phyloP scores from a whole-genome alignment of 2,888 invertebrate genomes.

The Leptura quadrifasciata region DNA sequence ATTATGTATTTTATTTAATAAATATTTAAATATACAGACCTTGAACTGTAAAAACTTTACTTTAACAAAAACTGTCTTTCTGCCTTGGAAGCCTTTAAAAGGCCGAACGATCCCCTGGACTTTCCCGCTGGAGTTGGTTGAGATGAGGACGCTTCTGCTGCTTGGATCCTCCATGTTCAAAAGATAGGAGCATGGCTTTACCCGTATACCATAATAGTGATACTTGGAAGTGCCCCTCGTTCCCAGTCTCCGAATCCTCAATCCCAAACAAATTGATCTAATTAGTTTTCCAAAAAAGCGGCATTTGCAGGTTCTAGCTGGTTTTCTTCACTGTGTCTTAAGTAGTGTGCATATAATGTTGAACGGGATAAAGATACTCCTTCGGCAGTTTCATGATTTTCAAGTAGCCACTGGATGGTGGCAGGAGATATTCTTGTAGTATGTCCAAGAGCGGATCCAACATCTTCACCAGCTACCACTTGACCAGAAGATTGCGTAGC shows the following conservation, averaged over 20 bases:
- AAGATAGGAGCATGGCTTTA: slow-evolving; percentile 90
- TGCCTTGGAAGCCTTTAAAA: slow-evolving; percentile 81
- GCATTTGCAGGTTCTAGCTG: slow-evolving; percentile 99
- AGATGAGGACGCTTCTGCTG: slow-evolving; percentile 65
- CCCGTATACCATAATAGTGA: slow-evolving; percentile 99
- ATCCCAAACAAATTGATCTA: slow-evolving; percentile 96
- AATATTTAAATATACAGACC: no score
- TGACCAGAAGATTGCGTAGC: slow-evolving; percentile 70
- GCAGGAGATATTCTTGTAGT: slow-evolving; percentile 91
- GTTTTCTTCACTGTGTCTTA: slow-evolving; percentile 94
- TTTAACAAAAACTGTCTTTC: slow-evolving; percentile 96
- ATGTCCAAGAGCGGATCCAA: slow-evolving; percentile 81
- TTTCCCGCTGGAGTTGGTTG: slow-evolving; percentile 66
- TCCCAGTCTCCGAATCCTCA: slow-evolving; percentile 94
- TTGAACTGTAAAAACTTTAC: slow-evolving; percentile 99
- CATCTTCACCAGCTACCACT: slow-evolving; percentile 72
- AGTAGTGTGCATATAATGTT: slow-evolving; percentile 97
- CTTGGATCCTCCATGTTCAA: slow-evolving; percentile 76
- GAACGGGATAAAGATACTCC: slow-evolving; percentile 86
- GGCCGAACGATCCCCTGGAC: slow-evolving; percentile 70
- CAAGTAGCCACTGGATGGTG: slow-evolving; percentile 96
- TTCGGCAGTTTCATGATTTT: slow-evolving; percentile 99
- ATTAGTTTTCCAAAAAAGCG: slow-evolving; percentile 99
- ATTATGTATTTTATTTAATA: no score
- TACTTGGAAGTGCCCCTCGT: slow-evolving; percentile 99